Percentiles rank a stretch among this genome's conserved stretches.
Conservation (phyloP, 2,113 vertebrate species). For the Todiramphus chloris region DNA sequence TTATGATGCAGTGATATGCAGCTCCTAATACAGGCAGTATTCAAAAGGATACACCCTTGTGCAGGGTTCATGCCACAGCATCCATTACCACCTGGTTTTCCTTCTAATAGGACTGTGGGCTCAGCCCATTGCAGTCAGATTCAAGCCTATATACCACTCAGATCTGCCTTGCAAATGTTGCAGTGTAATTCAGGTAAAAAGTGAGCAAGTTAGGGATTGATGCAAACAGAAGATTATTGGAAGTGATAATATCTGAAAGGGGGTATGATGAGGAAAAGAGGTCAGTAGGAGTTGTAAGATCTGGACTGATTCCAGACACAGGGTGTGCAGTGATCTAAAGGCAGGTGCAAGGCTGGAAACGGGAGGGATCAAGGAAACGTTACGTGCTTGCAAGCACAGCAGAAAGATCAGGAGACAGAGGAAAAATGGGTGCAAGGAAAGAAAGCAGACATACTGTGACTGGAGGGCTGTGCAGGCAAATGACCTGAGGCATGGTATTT, state of each 20-base stretch:
- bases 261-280: not conserved
- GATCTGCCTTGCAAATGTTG: not conserved
- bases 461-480: not conserved
- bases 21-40: not conserved
- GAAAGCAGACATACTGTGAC: not conserved
- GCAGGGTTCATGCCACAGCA: not conserved
- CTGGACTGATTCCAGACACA: not conserved
- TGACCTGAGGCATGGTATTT: not conserved
- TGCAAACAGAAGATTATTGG: not conserved
- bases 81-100: not conserved
- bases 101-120: not conserved
- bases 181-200: not conserved
- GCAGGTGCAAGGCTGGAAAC: not conserved
- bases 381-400: not conserved
- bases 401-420: not conserved
- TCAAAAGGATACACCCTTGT: not conserved
- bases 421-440: not conserved
- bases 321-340: not conserved
- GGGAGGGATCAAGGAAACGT: not conserved
- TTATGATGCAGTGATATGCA: not conserved
- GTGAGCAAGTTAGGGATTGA: not conserved
- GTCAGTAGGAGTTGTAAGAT: not conserved
- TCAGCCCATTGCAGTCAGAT: not conserved
- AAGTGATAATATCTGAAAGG: not conserved
- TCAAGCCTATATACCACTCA: not conserved